phyloP scores from a whole-genome alignment of 2,113 vertebrate species.

The Haemorhous mexicanus region DNA sequence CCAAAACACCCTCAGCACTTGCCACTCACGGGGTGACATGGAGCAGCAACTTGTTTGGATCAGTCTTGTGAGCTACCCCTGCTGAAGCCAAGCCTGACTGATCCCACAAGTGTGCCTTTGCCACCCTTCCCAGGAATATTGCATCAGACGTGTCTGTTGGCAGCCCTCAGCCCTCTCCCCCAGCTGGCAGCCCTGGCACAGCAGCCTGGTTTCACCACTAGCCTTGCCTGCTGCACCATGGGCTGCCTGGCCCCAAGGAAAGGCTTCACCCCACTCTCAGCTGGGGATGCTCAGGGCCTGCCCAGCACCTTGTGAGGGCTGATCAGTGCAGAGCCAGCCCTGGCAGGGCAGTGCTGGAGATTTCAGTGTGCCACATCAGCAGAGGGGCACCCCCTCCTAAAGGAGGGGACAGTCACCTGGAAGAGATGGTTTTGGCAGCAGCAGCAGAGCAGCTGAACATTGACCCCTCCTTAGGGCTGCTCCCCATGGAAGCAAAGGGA shows the following conservation, averaged over 20 bases:
- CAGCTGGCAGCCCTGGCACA: neutral
- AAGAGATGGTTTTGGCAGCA: neutral
- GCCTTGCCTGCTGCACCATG: neutral
- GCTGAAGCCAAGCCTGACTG: neutral
- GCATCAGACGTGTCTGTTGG: neutral
- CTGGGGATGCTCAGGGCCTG: neutral
- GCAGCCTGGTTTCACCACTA: neutral
- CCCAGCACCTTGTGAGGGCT: neutral
- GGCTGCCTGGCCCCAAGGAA: neutral
- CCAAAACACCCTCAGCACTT: neutral
- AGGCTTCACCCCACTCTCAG: neutral
- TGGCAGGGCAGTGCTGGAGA: neutral
- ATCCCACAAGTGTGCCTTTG: neutral
- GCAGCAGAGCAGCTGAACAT: neutral
- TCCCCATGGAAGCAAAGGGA: neutral
- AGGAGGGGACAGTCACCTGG: neutral
- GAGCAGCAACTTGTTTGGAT: neutral
- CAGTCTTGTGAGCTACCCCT: neutral
- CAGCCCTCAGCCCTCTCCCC: neutral
- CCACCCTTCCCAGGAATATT: neutral
- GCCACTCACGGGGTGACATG: neutral
- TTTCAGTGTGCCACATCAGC: neutral
- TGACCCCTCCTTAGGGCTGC: neutral
- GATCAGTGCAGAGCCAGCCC: neutral
- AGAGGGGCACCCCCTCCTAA: accelerated